Evolutionary conservation across 2,888 invertebrate species (phyloP).

Genomic region (Toxonevra muliebris): DNA sequence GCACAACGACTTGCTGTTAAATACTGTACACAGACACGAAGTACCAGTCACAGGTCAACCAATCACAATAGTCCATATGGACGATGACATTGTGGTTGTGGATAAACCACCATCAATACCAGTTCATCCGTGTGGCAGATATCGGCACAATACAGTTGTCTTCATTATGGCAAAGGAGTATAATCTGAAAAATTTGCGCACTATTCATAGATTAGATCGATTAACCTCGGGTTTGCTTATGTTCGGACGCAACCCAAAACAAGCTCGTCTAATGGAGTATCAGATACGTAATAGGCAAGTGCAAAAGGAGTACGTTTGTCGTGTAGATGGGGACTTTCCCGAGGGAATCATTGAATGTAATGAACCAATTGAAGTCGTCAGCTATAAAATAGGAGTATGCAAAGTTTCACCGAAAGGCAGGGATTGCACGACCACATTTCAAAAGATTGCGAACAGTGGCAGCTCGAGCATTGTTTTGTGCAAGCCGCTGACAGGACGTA

Average conservation of each 20-base stretch:
- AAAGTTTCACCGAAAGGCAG: slow-evolving; percentile 94
- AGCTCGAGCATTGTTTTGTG: slow-evolving; percentile 93
- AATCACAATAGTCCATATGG: slow-evolving; percentile 97
- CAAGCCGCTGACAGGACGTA: slow-evolving; percentile 94
- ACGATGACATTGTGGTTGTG: slow-evolving; percentile 98
- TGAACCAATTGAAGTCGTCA: slow-evolving; percentile 92
- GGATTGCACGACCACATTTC: slow-evolving; percentile 90
- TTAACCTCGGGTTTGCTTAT: slow-evolving; percentile 92
- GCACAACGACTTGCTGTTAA: slow-evolving; percentile 92
- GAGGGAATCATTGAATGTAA: slow-evolving; percentile 85
- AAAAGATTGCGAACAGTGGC: slow-evolving; percentile 86
- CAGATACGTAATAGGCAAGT: slow-evolving; percentile 93
- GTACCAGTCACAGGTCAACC: slow-evolving; percentile 97
- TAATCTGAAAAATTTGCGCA: slow-evolving; percentile 90
- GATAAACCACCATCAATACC: slow-evolving; percentile 99
- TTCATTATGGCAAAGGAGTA: slow-evolving; percentile 97
- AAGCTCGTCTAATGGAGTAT: slow-evolving; percentile 94
- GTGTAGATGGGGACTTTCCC: slow-evolving; percentile 93
- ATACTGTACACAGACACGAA: slow-evolving; percentile 97
- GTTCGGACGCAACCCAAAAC: slow-evolving; percentile 92
- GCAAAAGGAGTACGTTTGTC: slow-evolving; percentile 93
- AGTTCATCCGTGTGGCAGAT: slow-evolving; percentile 98
- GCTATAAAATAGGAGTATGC: slow-evolving; percentile 96
- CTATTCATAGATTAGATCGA: slow-evolving; percentile 95
- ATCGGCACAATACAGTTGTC: slow-evolving; percentile 95